Evolutionary conservation across 2,113 vertebrate species (phyloP).

Genomic region (Onychorhynchus coronatus): DNA sequence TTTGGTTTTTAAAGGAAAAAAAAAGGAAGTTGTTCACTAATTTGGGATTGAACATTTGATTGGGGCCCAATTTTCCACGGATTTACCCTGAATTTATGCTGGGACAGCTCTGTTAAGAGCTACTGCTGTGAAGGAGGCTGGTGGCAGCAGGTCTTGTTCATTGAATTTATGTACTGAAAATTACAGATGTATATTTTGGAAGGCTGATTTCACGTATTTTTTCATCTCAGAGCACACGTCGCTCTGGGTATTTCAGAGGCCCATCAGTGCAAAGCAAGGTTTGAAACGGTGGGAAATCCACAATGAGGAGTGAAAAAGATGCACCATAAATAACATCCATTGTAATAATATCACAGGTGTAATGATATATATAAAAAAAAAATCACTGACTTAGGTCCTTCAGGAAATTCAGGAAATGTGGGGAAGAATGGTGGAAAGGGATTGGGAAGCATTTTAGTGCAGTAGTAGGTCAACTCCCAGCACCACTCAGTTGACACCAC

Average conservation of each 20-base stretch:
- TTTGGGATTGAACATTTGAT: background rate
- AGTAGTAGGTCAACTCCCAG: background rate
- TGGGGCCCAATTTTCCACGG: background rate
- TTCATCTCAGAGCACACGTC: rapidly evolving
- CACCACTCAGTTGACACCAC: background rate
- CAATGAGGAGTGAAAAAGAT: background rate
- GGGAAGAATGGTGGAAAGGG: background rate
- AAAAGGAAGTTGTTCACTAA: background rate
- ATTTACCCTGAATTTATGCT: background rate
- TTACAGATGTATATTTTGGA: background rate
- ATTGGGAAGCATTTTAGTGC: background rate
- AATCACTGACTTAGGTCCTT: background rate
- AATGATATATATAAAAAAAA: background rate
- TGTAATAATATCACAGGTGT: background rate
- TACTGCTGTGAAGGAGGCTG: background rate
- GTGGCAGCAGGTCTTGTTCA: rapidly evolving
- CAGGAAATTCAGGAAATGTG: background rate
- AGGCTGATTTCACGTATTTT: background rate
- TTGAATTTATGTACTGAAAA: background rate
- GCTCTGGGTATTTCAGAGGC: background rate
- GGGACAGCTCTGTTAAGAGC: background rate
- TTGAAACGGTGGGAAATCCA: background rate
- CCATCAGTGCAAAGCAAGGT: background rate
- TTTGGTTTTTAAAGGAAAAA: background rate
- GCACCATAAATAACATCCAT: background rate